Evolutionary conservation across 2,797 vertebrate species (phyloP).

Genomic region (Odontamblyopus rebecca): DNA sequence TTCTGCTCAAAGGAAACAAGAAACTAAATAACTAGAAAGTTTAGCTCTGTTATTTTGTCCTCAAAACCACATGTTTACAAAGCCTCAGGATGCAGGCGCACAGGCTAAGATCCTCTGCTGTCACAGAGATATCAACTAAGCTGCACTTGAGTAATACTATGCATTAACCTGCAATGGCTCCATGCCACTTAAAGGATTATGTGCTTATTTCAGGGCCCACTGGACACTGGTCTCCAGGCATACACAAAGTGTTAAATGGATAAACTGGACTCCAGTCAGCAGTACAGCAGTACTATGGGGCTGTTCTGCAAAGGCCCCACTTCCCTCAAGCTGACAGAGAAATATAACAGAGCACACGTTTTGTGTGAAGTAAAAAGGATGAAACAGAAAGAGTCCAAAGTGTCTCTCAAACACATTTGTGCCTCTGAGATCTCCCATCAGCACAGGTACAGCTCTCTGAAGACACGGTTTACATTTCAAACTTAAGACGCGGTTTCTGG

Average conservation of each 20-base stretch:
- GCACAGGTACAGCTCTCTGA: constrained; percentile 59
- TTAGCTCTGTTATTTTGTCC: constrained; percentile 8
- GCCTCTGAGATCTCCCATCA: constrained; percentile 54
- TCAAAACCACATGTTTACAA: constrained; percentile 27
- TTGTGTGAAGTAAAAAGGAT: constrained; percentile 57
- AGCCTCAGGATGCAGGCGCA: constrained; percentile 21
- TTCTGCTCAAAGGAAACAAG: background rate
- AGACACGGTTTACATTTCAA: constrained; percentile 51
- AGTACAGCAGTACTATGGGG: constrained; percentile 24
- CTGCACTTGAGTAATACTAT: constrained; percentile 61
- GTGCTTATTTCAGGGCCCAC: constrained; percentile 64
- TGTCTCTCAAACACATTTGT: constrained; percentile 63
- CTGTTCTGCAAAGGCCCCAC: constrained; percentile 52
- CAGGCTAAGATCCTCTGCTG: constrained; percentile 46
- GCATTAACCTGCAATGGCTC: constrained; percentile 61
- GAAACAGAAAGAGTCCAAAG: constrained; percentile 61
- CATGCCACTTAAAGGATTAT: constrained; percentile 70
- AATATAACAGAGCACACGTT: constrained; percentile 54
- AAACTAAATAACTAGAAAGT: background rate
- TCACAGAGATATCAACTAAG: constrained; percentile 52
- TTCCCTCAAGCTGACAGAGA: constrained; percentile 52
- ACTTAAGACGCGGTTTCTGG: constrained; percentile 60
- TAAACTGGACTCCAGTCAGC: constrained; percentile 64
- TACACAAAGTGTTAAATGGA: constrained; percentile 73
- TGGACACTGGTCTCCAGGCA: constrained; percentile 56